phyloP scores from a whole-genome alignment of 2,113 vertebrate genomes.

The Myocastor coypus region DNA sequence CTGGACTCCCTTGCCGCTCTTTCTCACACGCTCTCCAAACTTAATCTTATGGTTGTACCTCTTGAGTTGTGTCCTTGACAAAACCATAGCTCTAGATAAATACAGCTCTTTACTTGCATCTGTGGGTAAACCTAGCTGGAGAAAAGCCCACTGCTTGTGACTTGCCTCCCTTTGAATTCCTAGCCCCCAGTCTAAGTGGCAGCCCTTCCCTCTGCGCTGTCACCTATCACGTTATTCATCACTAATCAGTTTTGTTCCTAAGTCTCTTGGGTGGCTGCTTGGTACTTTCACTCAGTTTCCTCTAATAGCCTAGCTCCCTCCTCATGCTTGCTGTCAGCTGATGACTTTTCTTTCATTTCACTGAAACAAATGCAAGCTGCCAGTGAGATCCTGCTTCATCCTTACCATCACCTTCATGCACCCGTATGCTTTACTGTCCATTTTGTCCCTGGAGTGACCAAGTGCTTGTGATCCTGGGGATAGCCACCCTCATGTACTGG shows the following conservation, averaged over 20 bases:
- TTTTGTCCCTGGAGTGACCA: not conserved
- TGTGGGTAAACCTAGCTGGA: not conserved
- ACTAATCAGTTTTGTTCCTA: not conserved
- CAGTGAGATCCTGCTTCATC: not conserved
- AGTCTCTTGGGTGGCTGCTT: not conserved
- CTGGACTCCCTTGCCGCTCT: not conserved
- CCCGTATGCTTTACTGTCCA: not conserved
- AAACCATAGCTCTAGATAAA: not conserved
- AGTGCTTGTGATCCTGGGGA: not conserved
- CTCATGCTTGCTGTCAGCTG: not conserved
- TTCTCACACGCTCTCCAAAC: not conserved
- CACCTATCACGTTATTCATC: not conserved
- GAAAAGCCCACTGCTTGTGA: not conserved
- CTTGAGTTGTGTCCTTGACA: not conserved
- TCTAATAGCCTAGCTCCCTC: not conserved
- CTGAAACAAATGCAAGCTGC: not conserved
- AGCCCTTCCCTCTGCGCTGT: rapidly evolving
- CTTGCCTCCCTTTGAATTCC: not conserved
- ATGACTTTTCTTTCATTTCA: not conserved
- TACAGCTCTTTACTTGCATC: not conserved
- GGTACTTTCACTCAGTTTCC: not conserved
- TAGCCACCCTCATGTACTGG: not conserved
- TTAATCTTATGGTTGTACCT: not conserved
- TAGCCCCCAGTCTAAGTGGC: not conserved
- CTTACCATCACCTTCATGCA: not conserved